These are phyloP conservation scores for Limnephilus auricula DNA, from an alignment of 2,888 invertebrate species.

Conservation along the genomic window DNA sequence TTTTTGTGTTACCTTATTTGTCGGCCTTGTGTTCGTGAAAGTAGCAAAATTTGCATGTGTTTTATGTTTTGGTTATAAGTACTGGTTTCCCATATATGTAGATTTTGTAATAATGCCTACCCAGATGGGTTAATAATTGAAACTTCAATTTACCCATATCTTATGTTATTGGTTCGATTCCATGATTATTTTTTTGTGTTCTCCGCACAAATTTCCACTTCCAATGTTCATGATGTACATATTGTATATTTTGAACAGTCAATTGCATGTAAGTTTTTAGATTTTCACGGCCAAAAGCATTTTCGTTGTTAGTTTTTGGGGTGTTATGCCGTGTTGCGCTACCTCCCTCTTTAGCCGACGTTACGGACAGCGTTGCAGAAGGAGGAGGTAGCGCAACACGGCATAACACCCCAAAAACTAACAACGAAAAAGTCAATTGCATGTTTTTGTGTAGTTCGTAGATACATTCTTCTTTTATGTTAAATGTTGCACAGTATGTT, in stretches of 20 bases:
- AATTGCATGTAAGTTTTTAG: no score
- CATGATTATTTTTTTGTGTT: background rate
- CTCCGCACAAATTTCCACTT: background rate
- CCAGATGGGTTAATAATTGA: background rate
- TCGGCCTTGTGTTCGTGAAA: background rate
- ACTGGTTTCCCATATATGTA: background rate
- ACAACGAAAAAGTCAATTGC: no score
- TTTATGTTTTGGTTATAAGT: background rate
- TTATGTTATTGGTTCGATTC: background rate
- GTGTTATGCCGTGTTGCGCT: no score
- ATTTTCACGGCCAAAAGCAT: no score
- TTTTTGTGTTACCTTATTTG: constrained; percentile 46
- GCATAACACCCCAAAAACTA: no score
- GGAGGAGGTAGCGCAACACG: no score
- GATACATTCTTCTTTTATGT: background rate
- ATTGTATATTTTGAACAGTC: background rate
- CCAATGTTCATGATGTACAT: background rate
- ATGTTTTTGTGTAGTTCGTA: background rate
- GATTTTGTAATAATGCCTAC: background rate
- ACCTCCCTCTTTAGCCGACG: no score
- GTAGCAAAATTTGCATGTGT: background rate
- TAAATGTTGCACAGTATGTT: constrained; percentile 41
- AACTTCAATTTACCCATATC: background rate
- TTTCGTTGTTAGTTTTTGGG: no score
- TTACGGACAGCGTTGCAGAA: no score